Base-by-base conservation (phyloP, 2,797 vertebrate genomes). In the Smutsia gigantea region DNA sequence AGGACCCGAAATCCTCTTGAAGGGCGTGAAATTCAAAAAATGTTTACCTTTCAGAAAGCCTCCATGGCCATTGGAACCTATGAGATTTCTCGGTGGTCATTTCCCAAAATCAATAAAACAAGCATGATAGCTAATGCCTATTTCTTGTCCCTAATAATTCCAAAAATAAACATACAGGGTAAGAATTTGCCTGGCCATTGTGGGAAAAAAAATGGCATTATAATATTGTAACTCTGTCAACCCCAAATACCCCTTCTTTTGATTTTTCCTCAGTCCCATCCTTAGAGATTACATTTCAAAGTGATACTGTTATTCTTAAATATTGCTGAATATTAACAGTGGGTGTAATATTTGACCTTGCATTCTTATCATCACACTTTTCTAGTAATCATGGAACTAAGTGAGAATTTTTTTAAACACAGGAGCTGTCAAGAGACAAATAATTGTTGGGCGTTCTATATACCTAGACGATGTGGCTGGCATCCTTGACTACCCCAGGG, bases 391-490 rank as follows among this genome's bases (percentile, higher is more conserved):
- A 59, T 49, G 23, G 23, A 27, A 19, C 7, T 61, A 69, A 34
- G 6, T 25, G 68, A 87, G 51, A 83, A 66, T 42, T 27, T 55
- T 7, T 87, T 86, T 23, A 68, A 51, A 74, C 11, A 7, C 49
- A 59, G 37, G 8, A 31, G 63, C 42, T 7, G 78, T 7, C 25
- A 82, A 42, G 66, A 68, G 53, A 13, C 21, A 86, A 46, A 61
- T 15, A 14, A 37, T 27, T 7, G 0, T 0, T 27, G 1, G 19
- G 1, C 1, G 0, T 81, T 59, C 61, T 15, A 10, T 4, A 55
- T 0, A 29, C 4, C 29, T 19, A 4, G 53, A 64, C n/a, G 13
- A 66, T 2, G 25, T 14, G 1, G 14, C 12, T 71, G 10, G 29
- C 31, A 9, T 42, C 53, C 64, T 42, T 49, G 55, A 34, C 21